Evolutionary conservation across 2,113 vertebrate species (phyloP).

Genomic region (Xenopus laevis): DNA sequence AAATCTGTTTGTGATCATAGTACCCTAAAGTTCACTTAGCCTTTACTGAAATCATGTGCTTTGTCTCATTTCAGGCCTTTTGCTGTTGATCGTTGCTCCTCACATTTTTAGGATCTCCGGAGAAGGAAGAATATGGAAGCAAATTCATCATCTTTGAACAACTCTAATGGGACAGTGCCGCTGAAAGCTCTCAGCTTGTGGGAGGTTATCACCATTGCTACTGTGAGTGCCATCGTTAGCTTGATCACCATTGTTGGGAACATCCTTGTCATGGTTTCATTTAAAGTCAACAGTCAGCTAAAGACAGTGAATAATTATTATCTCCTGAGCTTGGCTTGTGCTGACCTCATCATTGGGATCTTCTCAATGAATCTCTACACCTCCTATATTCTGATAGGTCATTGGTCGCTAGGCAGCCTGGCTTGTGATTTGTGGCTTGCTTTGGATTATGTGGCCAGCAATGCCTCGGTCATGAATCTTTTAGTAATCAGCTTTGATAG

Average conservation of each 20-base stretch:
- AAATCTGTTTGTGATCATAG: no score
- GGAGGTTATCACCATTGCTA: slow-evolving; percentile 90
- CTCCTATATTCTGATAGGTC: slow-evolving; percentile 93
- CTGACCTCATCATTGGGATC: slow-evolving; percentile 93
- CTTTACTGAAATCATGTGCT: background rate
- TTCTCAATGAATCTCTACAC: slow-evolving; percentile 99
- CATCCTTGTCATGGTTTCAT: slow-evolving; percentile 91
- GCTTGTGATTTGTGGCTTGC: slow-evolving; percentile 96
- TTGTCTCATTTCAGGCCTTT: slow-evolving; percentile 23
- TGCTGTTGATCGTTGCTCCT: background rate
- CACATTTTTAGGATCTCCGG: slow-evolving; percentile 13
- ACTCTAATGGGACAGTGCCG: slow-evolving; percentile 53
- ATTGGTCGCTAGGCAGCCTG: slow-evolving; percentile 89
- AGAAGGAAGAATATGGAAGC: slow-evolving; percentile 36
- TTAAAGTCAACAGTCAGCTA: slow-evolving; percentile 95
- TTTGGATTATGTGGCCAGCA: slow-evolving; percentile 94
- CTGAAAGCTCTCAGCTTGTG: slow-evolving; percentile 77
- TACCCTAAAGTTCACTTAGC: no score
- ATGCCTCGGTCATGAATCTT: slow-evolving; percentile 97
- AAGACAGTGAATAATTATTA: slow-evolving; percentile 98
- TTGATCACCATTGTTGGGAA: slow-evolving; percentile 93
- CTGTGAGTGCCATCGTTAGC: slow-evolving; percentile 87
- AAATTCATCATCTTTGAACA: slow-evolving; percentile 68
- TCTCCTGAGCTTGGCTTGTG: slow-evolving; percentile 90
- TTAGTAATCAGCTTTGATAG: slow-evolving; percentile 96